Conservation (phyloP, 2,113 vertebrate species). For the Empidonax alnorum region DNA sequence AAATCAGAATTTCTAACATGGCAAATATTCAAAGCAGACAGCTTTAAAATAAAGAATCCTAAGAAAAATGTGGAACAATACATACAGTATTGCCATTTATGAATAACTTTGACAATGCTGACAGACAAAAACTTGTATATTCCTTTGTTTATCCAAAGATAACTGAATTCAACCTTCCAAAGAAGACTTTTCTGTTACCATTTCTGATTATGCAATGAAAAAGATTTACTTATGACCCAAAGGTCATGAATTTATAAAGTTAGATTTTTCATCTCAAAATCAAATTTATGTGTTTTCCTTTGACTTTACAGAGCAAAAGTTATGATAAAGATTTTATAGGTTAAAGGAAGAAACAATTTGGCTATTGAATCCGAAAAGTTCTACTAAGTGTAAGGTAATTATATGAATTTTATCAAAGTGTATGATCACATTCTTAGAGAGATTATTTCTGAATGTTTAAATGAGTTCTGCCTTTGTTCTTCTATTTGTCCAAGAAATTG, state of each 20-base stretch:
- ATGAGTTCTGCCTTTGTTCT: background rate
- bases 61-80: background rate
- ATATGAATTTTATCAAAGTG: background rate
- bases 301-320: background rate
- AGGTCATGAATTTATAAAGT: background rate
- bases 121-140: background rate
- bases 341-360: background rate
- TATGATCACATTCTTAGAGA: background rate
- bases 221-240: background rate
- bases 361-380: background rate
- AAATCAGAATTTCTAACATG: background rate
- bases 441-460: background rate
- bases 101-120: background rate
- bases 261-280: background rate
- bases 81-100: background rate
- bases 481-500: background rate
- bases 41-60: background rate
- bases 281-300: background rate
- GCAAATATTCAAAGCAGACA: background rate
- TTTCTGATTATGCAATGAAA: background rate
- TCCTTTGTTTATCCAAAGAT: background rate
- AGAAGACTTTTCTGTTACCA: background rate
- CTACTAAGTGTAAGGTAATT: background rate
- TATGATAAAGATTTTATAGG: background rate
- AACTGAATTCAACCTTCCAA: background rate